phyloP scores from a whole-genome alignment of 2,888 invertebrate genomes.

The Hirtodrosophila confusa region DNA sequence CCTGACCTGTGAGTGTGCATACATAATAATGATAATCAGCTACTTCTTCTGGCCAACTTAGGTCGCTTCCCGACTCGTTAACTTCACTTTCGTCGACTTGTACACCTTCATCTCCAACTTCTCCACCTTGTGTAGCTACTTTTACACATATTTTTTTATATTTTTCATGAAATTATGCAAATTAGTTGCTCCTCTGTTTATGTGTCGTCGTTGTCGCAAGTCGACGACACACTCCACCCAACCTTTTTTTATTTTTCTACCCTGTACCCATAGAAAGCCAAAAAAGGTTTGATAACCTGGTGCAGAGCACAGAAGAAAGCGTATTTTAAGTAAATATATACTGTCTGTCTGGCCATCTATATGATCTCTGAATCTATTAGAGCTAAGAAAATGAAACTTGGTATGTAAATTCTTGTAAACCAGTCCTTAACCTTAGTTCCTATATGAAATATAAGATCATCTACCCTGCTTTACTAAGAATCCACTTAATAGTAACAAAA shows the following conservation, averaged over 20 bases:
- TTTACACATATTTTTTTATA: conserved; percentile 28
- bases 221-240: conserved; percentile 55
- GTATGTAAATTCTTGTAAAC: too few relatives aligned
- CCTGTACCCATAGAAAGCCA: background rate
- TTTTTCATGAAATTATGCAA: conserved; percentile 67
- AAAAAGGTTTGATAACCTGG: too few relatives aligned
- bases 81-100: conserved; percentile 73
- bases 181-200: conserved; percentile 66
- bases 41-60: conserved; percentile 53
- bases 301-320: too few relatives aligned
- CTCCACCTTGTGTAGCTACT: conserved; percentile 19
- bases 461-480: too few relatives aligned
- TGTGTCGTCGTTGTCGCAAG: conserved; percentile 38
- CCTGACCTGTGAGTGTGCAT: conserved; percentile 52
- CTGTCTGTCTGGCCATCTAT: too few relatives aligned
- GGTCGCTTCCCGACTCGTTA: conserved; percentile 57
- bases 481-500: too few relatives aligned
- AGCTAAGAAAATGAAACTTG: too few relatives aligned
- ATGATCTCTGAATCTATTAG: too few relatives aligned
- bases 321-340: too few relatives aligned
- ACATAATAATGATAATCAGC: conserved; percentile 72
- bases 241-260: conserved; percentile 29
- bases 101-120: conserved; percentile 53
- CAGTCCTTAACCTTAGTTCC: too few relatives aligned
- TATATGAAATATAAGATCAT: too few relatives aligned